phyloP scores from a whole-genome alignment of 1,140 invertebrate species.

The Adoxophyes honmai region DNA sequence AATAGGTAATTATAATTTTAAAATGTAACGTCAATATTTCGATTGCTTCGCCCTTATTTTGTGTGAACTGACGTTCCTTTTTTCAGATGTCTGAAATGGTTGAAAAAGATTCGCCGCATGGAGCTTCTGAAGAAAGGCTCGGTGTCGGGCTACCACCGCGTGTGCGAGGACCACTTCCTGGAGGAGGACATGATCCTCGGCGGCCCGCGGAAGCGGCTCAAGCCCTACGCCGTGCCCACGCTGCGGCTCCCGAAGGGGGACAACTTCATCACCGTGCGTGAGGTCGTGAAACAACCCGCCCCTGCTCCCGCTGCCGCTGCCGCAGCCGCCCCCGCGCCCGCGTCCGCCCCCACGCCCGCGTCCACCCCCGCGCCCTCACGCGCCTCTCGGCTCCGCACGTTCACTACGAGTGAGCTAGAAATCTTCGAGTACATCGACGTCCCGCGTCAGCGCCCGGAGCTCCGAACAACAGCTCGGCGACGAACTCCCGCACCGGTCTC shows the following conservation, averaged over 20 bases:
- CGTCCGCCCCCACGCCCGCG: too few species aligned
- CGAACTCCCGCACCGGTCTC: background rate
- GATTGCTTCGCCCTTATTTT: too few species aligned
- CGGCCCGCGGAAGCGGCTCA: background rate
- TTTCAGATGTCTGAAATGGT: background rate
- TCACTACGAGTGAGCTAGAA: background rate
- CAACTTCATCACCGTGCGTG: background rate
- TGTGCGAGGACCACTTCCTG: slow-evolving; percentile 8
- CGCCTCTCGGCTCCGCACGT: too few species aligned
- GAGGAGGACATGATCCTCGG: background rate
- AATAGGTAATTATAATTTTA: too few species aligned
- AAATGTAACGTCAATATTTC: too few species aligned
- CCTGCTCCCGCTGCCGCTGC: too few species aligned
- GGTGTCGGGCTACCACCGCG: slow-evolving; percentile 3
- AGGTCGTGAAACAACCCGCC: background rate
- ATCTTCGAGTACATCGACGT: background rate
- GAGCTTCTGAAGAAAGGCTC: background rate
- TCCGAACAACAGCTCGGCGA: background rate
- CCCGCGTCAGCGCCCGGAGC: background rate
- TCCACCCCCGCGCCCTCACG: too few species aligned
- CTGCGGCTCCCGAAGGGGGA: background rate
- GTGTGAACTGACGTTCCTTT: too few species aligned
- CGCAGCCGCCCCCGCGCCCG: too few species aligned
- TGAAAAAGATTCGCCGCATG: background rate
- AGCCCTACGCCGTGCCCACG: background rate